Base-by-base conservation (phyloP, 1,140 invertebrate genomes). In the Tetramorium parvispinum region DNA sequence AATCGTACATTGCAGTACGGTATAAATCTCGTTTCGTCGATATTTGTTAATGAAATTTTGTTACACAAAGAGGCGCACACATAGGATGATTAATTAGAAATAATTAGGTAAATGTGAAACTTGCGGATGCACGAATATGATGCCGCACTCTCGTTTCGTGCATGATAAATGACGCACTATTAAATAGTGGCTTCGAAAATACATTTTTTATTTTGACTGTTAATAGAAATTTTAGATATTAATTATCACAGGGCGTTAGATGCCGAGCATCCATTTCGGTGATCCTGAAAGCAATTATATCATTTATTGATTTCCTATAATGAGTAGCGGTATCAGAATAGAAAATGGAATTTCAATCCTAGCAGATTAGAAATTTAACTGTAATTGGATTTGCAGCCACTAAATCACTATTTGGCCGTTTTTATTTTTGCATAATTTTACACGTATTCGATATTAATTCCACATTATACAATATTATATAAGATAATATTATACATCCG, bases 41-140 rank as follows among this genome's bases (percentile, higher is more conserved):
- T 83, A 75, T 83, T 75, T 43, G 79, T 83, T 75, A 49, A 83
- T 71, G 79, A 59, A 83, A 83, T 59, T 73, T 73, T 59, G 11
- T 59, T 55, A 27, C 21, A 70, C 78, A 70, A 81, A 81, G 65
- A 40, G 46, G 21, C 7, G 10, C 63, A 18, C 21, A 40, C 13
- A 40, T 40, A 27, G 46, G 10, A 53, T 24, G n/a, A 24, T 53
- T 37, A 43, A 27, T 53, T 51, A 37, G 46, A 81, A 32, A 43
- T 49, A 49, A 49, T 78, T 78, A 37, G 32, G 11, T 53, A 68
- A 79, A 55, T 68, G 21, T 6, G 18, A 27, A 77, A 59, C 37
- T 77, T 77, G 24, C 13, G 37, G 10, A 63, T n/a, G 11, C n/a
- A 16, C 16, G 73, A 55, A 16, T 57, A 43, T 59, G 18, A 73